phyloP scores from a whole-genome alignment of 1,140 invertebrate genomes.

The Nylanderia fulva region DNA sequence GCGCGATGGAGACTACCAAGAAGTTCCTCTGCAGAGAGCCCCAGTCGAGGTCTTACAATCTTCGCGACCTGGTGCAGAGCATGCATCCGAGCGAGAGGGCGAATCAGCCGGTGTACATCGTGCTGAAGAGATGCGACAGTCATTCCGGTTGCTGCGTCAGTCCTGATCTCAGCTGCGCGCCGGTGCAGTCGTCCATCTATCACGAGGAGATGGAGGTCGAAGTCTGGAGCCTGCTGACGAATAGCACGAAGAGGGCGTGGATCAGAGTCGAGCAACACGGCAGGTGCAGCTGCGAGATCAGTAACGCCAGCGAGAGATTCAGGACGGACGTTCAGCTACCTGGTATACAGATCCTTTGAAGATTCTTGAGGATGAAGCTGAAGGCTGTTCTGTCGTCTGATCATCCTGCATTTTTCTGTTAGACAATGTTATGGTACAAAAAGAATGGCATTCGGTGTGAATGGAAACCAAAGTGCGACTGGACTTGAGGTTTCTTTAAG shows the following conservation, averaged over 20 bases:
- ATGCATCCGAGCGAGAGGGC: slow-evolving; percentile 56
- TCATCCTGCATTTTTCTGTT: neutral
- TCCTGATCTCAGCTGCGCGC: slow-evolving; percentile 65
- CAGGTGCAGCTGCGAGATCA: slow-evolving; percentile 69
- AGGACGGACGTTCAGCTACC: slow-evolving; percentile 4
- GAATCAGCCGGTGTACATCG: slow-evolving; percentile 71
- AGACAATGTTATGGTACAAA: neutral
- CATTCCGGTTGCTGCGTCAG: slow-evolving; percentile 75
- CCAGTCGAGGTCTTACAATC: slow-evolving; percentile 74
- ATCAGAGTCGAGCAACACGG: slow-evolving; percentile 76
- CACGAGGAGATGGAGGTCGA: slow-evolving; percentile 74
- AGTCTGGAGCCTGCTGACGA: slow-evolving; percentile 65
- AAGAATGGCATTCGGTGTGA: neutral
- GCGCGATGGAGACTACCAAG: slow-evolving; percentile 33
- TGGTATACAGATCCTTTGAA: slow-evolving; percentile 39
- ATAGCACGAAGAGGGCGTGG: slow-evolving; percentile 60
- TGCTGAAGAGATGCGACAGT: slow-evolving; percentile 75
- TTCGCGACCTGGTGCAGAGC: slow-evolving; percentile 72
- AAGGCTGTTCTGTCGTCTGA: no score
- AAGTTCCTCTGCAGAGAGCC: slow-evolving; percentile 71
- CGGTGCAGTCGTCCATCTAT: slow-evolving; percentile 59
- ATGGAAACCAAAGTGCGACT: slow-evolving; percentile 1
- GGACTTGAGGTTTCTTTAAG: neutral
- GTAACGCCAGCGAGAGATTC: slow-evolving; percentile 47
- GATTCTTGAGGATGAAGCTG: no score